Evolutionary conservation across 2,797 vertebrate species (phyloP).

Genomic region (Chaunax sp.): DNA sequence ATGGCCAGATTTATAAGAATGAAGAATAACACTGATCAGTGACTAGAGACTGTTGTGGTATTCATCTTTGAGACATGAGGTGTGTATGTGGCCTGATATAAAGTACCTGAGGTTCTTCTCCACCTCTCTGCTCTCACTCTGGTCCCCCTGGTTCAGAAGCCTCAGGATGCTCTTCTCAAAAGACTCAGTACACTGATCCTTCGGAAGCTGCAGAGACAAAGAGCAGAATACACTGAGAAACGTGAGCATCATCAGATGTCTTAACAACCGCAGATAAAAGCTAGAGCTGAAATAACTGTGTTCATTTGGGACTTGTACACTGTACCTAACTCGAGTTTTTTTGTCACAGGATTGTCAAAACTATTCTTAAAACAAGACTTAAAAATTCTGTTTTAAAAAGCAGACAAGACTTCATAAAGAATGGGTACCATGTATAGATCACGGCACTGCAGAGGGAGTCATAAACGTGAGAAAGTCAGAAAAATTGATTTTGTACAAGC

Average conservation of each 20-base stretch:
- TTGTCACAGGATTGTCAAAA: too few relatives aligned
- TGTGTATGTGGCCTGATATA: neutral
- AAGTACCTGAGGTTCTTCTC: constrained; percentile 90
- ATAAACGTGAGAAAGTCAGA: too few relatives aligned
- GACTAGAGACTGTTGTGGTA: too few relatives aligned
- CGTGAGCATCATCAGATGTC: neutral
- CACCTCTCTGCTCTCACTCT: constrained; percentile 87
- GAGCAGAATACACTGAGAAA: neutral
- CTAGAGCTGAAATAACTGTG: too few relatives aligned
- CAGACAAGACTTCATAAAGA: too few relatives aligned
- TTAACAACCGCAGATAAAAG: neutral
- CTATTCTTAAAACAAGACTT: too few relatives aligned
- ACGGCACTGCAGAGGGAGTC: too few relatives aligned
- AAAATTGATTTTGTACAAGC: too few relatives aligned
- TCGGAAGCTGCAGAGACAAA: constrained; percentile 88
- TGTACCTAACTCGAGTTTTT: too few relatives aligned
- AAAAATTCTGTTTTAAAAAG: too few relatives aligned
- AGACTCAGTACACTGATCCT: constrained; percentile 89
- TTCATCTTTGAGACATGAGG: neutral
- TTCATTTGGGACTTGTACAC: too few relatives aligned
- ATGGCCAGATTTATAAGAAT: neutral
- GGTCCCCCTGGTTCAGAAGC: constrained; percentile 90
- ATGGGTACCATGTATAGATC: too few relatives aligned
- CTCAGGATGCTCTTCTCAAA: constrained; percentile 92
- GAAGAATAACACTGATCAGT: neutral